Evolutionary conservation across 2,113 vertebrate species (phyloP).

Genomic region (Ursus arctos): DNA sequence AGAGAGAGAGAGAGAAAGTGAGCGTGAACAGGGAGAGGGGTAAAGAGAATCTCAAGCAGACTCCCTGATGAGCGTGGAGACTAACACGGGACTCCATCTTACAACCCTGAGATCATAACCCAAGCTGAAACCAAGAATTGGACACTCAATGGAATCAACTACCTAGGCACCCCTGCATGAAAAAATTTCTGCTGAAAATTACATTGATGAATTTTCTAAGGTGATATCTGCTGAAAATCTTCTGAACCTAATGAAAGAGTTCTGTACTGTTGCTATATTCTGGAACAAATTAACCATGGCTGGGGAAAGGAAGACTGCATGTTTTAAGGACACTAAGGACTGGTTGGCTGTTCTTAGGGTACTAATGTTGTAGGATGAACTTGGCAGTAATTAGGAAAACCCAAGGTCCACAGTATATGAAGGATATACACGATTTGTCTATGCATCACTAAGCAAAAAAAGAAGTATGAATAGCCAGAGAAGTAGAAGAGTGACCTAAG

Average conservation of each 20-base stretch:
- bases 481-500: not conserved
- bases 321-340: not conserved
- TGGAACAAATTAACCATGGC: not conserved
- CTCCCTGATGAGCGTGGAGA: not conserved
- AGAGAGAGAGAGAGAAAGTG: not conserved
- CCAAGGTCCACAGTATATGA: not conserved
- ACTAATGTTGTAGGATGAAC: not conserved
- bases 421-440: not conserved
- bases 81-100: not conserved
- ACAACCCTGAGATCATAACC: not conserved
- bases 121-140: not conserved
- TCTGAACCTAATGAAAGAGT: not conserved
- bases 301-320: not conserved
- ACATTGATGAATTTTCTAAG: not conserved
- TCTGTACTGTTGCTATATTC: not conserved
- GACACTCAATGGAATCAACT: not conserved
- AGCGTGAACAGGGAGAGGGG: not conserved
- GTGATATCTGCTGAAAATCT: not conserved
- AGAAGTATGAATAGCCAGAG: not conserved
- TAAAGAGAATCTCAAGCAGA: not conserved
- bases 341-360: not conserved
- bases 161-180: not conserved
- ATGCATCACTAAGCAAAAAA: not conserved
- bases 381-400: not conserved
- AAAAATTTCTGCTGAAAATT: not conserved